Base-by-base conservation (phyloP, 2,113 vertebrate genomes). In the Gnathochromis pfefferi region DNA sequence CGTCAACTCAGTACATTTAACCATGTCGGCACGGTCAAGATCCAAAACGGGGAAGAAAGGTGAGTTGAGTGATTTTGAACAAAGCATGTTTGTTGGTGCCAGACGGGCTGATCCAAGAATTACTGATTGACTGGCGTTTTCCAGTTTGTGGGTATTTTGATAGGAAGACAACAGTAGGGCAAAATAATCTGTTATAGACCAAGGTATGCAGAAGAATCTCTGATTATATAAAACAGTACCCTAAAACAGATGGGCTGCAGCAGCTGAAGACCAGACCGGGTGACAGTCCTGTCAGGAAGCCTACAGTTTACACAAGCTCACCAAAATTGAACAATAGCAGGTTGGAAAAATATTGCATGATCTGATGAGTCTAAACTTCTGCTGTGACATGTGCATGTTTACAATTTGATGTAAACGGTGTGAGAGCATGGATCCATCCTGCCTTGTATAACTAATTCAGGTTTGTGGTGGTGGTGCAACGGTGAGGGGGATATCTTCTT, bases 241-340 rank as follows among this genome's bases (percentile, higher is more conserved):
- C 60, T 65, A 21, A 65, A 65, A 65, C 19, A 65, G 60, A 65
- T 38, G 10, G 33, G 60, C 33, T 38, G 33, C 19, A 38, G 33
- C 33, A 65, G 60, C 33, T 1, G 0, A 38, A 38, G 60, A 65
- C 33, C 1, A 0, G 10, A 38, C 60, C 0, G 0, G 19, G 4
- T 13, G 7, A n/a, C 58, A 65, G 2, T 38, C 60, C 19, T 38
- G 33, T 65, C 19, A 65, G 60, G 3, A 65, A 65, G n/a, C 33
- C 19, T 65, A 21, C 60, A 38, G 33, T 65, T 65, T 65, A 65
- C 60, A 38, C 60, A 4, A 0, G 60, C 19, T 38, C 1, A 13
- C 4, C 7, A 38, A 65, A 65, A 38, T 1, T 38, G 19, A 35
- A 38, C 60, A 65, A 38, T 38, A 3, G 9, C 31, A 65, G 33